Conservation (phyloP, 2,113 vertebrate species). For the Bostrychus sinensis region DNA sequence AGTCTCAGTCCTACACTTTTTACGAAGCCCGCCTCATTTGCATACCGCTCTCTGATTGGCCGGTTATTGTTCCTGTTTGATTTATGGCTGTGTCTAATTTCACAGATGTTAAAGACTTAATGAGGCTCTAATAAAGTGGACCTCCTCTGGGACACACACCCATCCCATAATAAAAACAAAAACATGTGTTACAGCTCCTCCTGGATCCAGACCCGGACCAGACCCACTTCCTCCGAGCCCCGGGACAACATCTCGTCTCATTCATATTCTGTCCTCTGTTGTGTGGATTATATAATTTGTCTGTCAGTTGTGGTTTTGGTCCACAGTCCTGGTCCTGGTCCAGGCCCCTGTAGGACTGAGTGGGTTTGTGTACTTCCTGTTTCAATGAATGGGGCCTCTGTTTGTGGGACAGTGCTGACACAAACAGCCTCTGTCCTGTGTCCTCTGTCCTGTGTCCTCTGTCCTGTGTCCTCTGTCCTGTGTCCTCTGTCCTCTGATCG, state of each 20-base stretch:
- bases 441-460: not conserved
- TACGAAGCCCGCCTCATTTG: not conserved
- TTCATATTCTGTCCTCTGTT: not conserved
- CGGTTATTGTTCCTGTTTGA: not conserved
- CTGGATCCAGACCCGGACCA: no score
- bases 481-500: no score
- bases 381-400: slow-evolving; percentile 5
- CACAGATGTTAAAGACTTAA: slow-evolving; percentile 8
- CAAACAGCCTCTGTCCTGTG: slow-evolving; percentile 8
- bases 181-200: no score
- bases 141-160: not conserved
- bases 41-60: not conserved
- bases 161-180: no score
- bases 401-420: not conserved
- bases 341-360: slow-evolving; percentile 1
- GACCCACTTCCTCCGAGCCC: no score
- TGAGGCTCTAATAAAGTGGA: slow-evolving; percentile 10
- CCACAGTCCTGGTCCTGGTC: not conserved
- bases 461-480: no score
- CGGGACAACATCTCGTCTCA: no score
- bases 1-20: no score
- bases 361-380: slow-evolving; percentile 1
- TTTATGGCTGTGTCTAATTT: slow-evolving; percentile 4
- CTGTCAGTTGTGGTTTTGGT: not conserved
- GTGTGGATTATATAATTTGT: not conserved